Base-by-base conservation (phyloP, 2,888 invertebrate species). In the Entomobrya proxima region DNA sequence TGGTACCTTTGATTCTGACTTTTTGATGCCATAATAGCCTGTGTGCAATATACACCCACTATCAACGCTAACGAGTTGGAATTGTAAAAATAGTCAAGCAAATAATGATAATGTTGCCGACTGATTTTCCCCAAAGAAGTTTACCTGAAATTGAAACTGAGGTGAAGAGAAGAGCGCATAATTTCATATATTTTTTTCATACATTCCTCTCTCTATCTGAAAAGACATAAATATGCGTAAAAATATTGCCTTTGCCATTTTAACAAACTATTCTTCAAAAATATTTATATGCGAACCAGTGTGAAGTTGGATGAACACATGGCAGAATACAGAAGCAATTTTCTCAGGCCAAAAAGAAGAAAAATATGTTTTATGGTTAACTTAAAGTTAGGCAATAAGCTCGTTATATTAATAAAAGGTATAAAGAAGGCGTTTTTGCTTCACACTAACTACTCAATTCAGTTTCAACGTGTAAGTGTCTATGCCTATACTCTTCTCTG, bases 331-430 rank as follows among this genome's bases (percentile, higher is more conserved):
- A 64, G 35, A 35, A 74, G 40, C 32, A 35, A 76, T 76, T 76
- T 76, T 76, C 76, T 58, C 76, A 76, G 61, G 61, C 77, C 32
- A 44, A 77, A 61, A 77, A 9, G 21, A 21, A 35, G 64, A 76
- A 61, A 74, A 52, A 40, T 21, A 6, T 69, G 9, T 27, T 69
- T 69, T 69, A 61, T 61, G 24, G 37, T 24, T 44, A 44, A 11
- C 44, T 11, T 13, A 18, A 44, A 72, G 64, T 67, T 78, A 47
- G 35, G 78, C 64, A 67, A 78, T 78, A 44, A 13, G 21, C 37
- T 69, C n/a, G 67, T 37, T 64, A 64, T 69, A 69, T 69, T 69
- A 40, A 40, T 69, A 40, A 35, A 21, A 27, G n/a, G 32, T 32
- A 30, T n/a, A 7, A 61, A 47, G 47, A 7, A 47, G 47, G 72